Base-by-base conservation (phyloP, 2,113 vertebrate genomes). In the Corydoras maculifer region DNA sequence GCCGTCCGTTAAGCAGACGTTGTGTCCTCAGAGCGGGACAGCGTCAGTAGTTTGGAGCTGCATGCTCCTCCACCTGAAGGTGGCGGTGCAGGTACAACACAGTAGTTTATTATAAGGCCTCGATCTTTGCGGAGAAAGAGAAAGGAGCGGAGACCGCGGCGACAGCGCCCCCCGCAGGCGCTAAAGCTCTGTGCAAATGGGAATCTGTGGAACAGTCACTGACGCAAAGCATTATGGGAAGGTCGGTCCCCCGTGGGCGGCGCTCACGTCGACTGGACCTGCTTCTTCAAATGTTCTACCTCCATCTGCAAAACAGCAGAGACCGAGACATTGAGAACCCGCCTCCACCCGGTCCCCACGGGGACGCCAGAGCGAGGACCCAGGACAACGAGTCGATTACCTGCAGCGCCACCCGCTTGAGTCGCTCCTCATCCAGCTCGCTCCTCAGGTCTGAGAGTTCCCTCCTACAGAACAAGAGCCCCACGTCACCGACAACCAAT, bases 1-100 rank as follows among this genome's bases (percentile, higher is more conserved):
- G 18, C 18, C 18, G 18, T 25, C 18, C 18, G 18, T 25, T 25
- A 25, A 25, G 18, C 18, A 25, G 18, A 25, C 18, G 18, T 25
- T 25, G 18, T 25, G 18, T 25, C 18, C 18, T 25, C 18, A 25
- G 18, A 25, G 18, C 2, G 18, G 18, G 18, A 94, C 88, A 94
- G 86, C 93, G 88, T 98, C 96, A 98, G 95, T 98, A 98, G 94
- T 96, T 95, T 91, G 90, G 59, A 90, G 89, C 83, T 86, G 92
- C 88, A 92, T 57, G 89, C 88, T 88, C 81, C 81, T 83, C 83
- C 79, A 77, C 78, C 80, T 74, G 75, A 83, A 77, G 76, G 74
- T 61, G 78, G 83, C 86, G 89, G 87, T 87, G 87, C 86, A 78
- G 88, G 85, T 91, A 88, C 92, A 91, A 91, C 88, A 88, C 91